Conservation (phyloP, 2,113 vertebrate genomes). For the Mesembrinibis cayennensis region DNA sequence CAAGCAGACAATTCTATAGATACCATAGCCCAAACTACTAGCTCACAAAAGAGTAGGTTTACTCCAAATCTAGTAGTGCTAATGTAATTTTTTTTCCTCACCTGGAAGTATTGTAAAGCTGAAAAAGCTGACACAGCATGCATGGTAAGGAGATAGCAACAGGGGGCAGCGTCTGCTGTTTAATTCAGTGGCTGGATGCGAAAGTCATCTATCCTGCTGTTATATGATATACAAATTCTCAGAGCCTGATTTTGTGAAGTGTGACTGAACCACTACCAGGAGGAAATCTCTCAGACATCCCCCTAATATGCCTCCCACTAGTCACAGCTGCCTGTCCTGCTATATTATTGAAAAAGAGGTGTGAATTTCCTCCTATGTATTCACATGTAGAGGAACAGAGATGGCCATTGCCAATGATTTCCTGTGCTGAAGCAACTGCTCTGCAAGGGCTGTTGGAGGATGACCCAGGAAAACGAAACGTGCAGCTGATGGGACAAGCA, state of each 20-base stretch:
- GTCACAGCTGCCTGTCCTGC: background rate
- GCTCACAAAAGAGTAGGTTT: background rate
- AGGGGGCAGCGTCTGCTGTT: background rate
- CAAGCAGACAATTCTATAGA: background rate
- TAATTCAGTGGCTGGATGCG: background rate
- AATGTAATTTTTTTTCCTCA: background rate
- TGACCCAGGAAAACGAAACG: background rate
- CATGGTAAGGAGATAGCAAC: background rate
- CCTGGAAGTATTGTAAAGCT: background rate
- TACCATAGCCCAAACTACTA: background rate
- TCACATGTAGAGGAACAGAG: background rate
- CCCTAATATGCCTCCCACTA: background rate
- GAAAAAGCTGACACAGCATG: background rate
- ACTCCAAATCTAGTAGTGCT: background rate
- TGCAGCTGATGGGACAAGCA: background rate
- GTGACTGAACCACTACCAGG: background rate
- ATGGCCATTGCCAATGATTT: fast-evolving
- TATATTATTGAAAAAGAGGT: background rate
- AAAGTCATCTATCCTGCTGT: background rate
- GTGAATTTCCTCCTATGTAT: fast-evolving
- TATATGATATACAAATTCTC: background rate
- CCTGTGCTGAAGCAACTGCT: background rate
- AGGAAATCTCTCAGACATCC: background rate
- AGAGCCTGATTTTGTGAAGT: background rate
- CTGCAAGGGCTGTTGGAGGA: background rate